phyloP scores from a whole-genome alignment of 2,113 vertebrate species.

The Talpa occidentalis region DNA sequence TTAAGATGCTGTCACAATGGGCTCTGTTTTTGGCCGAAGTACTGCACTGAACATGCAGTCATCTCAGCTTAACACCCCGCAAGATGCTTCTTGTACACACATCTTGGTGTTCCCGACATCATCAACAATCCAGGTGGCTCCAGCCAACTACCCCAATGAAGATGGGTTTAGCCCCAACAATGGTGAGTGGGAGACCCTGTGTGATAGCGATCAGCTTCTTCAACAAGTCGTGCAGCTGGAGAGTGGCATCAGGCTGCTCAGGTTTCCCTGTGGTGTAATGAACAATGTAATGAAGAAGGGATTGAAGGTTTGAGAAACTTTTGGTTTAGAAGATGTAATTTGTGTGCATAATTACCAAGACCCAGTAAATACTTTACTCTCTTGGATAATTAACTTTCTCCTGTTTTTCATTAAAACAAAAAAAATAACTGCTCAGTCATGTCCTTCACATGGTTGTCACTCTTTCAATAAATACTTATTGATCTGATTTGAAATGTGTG shows the following conservation, averaged over 20 bases:
- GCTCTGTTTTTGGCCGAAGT: slow-evolving; percentile 97
- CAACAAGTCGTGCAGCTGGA: fast-evolving
- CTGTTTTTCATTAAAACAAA: slow-evolving; percentile 16
- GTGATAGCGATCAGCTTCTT: no score
- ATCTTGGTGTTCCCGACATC: slow-evolving; percentile 99
- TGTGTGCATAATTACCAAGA: background rate
- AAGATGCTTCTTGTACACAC: slow-evolving; percentile 98
- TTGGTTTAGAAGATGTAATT: background rate
- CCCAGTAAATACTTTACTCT: background rate
- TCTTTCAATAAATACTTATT: background rate
- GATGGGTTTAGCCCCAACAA: slow-evolving; percentile 93
- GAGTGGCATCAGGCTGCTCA: fast-evolving
- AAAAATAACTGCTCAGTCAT: background rate
- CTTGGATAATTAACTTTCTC: background rate
- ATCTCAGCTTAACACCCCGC: slow-evolving; percentile 97
- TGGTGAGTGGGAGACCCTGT: slow-evolving; percentile 83
- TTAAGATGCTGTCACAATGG: slow-evolving; percentile 97
- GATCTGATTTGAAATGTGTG: background rate
- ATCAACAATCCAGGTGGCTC: slow-evolving; percentile 96
- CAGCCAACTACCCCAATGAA: slow-evolving; percentile 96
- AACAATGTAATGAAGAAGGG: background rate
- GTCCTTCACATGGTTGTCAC: background rate
- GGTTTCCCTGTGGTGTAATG: background rate
- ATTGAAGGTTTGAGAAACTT: background rate
- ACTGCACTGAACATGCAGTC: slow-evolving; percentile 97